phyloP scores from a whole-genome alignment of 2,888 invertebrate genomes.

The Pediacus dermestoides region DNA sequence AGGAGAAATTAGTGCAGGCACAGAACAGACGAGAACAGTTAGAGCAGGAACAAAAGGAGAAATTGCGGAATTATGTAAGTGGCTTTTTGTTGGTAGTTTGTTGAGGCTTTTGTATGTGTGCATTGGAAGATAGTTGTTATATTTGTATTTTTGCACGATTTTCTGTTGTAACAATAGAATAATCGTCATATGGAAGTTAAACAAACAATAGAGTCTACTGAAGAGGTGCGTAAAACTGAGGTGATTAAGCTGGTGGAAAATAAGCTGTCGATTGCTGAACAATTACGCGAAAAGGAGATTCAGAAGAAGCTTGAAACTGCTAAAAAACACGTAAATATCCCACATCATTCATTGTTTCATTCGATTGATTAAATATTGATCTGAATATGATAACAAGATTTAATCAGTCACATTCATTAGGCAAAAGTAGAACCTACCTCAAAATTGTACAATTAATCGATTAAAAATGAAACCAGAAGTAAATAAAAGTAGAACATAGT shows the following conservation, averaged over 20 bases:
- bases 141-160: conserved; percentile 18
- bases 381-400: too few relatives aligned
- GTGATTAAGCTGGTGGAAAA: conserved; percentile 54
- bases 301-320: conserved; percentile 81
- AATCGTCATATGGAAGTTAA: conserved; percentile 64
- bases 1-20: conserved; percentile 64
- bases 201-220: conserved; percentile 34
- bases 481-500: too few relatives aligned
- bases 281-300: conserved; percentile 80
- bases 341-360: too few relatives aligned
- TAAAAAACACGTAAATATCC: conserved; percentile 79
- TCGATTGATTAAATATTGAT: too few relatives aligned
- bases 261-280: conserved; percentile 77
- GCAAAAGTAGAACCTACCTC: too few relatives aligned
- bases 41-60: conserved; percentile 74
- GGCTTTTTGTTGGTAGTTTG: conserved; percentile 12
- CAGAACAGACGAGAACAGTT: conserved; percentile 70
- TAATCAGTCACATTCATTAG: too few relatives aligned
- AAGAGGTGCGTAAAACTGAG: conserved; percentile 38
- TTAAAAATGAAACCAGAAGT: too few relatives aligned
- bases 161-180: conserved; percentile 44
- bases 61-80: conserved; percentile 74
- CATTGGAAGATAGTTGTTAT: conserved; percentile 9
- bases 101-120: background rate
- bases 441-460: too few relatives aligned